A percentile compares a stretch with the other conserved stretches of the same genome.
phyloP scores from a whole-genome alignment of 2,888 invertebrate species.

The Plebejus anna region DNA sequence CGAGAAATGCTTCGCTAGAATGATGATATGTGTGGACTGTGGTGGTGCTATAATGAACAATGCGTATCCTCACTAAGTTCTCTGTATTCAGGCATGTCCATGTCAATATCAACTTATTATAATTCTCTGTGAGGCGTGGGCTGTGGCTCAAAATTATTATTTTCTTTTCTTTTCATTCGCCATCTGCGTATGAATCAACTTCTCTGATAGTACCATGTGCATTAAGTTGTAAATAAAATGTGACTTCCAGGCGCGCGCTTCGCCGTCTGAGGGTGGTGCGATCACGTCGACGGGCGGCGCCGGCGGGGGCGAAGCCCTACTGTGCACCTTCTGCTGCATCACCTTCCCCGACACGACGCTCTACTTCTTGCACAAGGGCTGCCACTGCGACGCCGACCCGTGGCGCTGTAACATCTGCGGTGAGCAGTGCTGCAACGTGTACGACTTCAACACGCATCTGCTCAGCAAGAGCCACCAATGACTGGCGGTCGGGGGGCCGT shows the following conservation, averaged over 20 bases:
- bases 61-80: background rate
- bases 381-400: conserved; percentile 98
- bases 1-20: too few relatives aligned
- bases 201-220: too few relatives aligned
- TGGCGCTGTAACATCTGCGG: conserved; percentile 99
- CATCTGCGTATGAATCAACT: too few relatives aligned
- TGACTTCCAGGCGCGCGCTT: conserved; percentile 62
- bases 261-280: conserved; percentile 78
- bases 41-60: background rate
- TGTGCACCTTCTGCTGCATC: conserved; percentile 95
- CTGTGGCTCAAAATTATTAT: background rate
- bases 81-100: conserved; percentile 3
- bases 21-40: too few relatives aligned
- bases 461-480: conserved; percentile 95
- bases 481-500: conserved; percentile 77
- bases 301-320: conserved; percentile 73
- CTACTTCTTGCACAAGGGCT: conserved; percentile 98
- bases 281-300: conserved; percentile 87
- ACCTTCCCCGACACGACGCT: conserved; percentile 97
- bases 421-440: conserved; percentile 95
- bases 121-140: background rate
- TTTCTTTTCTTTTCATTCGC: too few relatives aligned
- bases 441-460: conserved; percentile 98
- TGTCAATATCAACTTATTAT: background rate
- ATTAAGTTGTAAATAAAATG: too few relatives aligned